A percentile compares a stretch with the other conserved stretches of the same genome.
Conservation (phyloP, 2,797 vertebrate genomes). For the Gymnopithys bicolor region DNA sequence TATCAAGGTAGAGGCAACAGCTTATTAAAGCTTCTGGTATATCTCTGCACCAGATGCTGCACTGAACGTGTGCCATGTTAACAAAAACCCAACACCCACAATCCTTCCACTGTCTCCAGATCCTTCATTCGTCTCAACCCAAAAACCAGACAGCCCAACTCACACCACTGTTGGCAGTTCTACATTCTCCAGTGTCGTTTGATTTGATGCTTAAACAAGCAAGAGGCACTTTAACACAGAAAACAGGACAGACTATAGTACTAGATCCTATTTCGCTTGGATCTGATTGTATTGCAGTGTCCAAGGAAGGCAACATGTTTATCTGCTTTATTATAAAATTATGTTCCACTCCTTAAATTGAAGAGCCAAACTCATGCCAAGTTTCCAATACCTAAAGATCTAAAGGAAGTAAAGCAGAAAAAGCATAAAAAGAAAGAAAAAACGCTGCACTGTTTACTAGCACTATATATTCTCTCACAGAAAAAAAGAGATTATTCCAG, state of each 20-base stretch:
- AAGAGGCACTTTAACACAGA: not conserved
- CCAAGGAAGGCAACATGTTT: not conserved
- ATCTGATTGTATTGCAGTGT: not conserved
- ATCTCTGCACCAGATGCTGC: not conserved
- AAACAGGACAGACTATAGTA: not conserved
- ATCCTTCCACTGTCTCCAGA: not conserved
- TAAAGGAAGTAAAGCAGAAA: not conserved
- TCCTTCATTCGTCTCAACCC: not conserved
- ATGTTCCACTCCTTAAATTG: not conserved
- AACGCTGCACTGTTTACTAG: not conserved
- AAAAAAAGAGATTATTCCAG: not conserved
- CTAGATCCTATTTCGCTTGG: conserved; percentile 19
- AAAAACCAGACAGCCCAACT: not conserved
- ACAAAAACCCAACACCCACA: not conserved
- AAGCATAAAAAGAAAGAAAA: not conserved
- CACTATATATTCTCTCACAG: not conserved
- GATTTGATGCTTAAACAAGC: not conserved
- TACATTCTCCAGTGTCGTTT: not conserved
- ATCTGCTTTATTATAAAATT: not conserved
- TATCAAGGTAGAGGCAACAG: not conserved
- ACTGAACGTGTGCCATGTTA: fast-evolving
- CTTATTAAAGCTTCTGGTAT: not conserved
- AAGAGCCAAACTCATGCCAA: not conserved
- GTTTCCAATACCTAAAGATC: not conserved
- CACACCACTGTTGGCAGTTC: not conserved